A percentile compares a stretch with the other conserved stretches of the same genome.
phyloP scores from a whole-genome alignment of 2,797 vertebrate genomes.

The Sebastiscus tertius region DNA sequence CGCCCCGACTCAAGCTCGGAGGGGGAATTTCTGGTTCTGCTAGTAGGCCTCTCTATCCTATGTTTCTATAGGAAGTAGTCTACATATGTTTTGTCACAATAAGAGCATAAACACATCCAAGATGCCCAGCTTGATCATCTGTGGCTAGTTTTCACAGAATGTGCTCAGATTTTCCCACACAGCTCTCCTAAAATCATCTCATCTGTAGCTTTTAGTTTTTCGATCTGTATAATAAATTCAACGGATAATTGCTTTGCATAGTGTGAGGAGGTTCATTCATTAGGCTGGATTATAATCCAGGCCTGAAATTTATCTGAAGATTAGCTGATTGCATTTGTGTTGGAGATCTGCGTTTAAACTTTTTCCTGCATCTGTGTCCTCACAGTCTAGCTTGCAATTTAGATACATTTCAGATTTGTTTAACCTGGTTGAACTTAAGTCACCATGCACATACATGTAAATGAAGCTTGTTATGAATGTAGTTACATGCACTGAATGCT shows the following conservation, averaged over 20 bases:
- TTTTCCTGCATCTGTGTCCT: constrained; percentile 57
- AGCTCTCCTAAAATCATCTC: constrained; percentile 28
- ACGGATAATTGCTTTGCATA: constrained; percentile 47
- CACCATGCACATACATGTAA: constrained; percentile 80
- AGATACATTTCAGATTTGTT: constrained; percentile 66
- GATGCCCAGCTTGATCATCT: constrained; percentile 29
- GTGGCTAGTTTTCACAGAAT: constrained; percentile 33
- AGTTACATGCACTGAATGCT: constrained; percentile 87
- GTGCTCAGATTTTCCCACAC: constrained; percentile 24
- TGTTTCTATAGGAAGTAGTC: constrained; percentile 49
- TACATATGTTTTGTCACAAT: constrained; percentile 35
- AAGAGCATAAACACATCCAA: constrained; percentile 27
- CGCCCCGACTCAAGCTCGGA: constrained; percentile 32
- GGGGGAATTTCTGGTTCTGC: constrained; percentile 35
- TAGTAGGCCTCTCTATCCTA: constrained; percentile 38
- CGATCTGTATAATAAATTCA: constrained; percentile 47
- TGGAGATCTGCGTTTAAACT: constrained; percentile 47
- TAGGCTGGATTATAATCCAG: constrained; percentile 36
- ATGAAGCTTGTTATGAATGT: constrained; percentile 85
- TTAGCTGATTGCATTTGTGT: constrained; percentile 48
- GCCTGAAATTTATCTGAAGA: constrained; percentile 48
- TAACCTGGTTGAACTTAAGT: constrained; percentile 63
- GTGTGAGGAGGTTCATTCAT: constrained; percentile 31
- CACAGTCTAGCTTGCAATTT: constrained; percentile 45
- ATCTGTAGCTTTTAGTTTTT: constrained; percentile 45